A percentile compares a stretch with the other conserved stretches of the same genome.
Conservation (phyloP, 2,113 vertebrate species). For the Tragelaphus imberbis region DNA sequence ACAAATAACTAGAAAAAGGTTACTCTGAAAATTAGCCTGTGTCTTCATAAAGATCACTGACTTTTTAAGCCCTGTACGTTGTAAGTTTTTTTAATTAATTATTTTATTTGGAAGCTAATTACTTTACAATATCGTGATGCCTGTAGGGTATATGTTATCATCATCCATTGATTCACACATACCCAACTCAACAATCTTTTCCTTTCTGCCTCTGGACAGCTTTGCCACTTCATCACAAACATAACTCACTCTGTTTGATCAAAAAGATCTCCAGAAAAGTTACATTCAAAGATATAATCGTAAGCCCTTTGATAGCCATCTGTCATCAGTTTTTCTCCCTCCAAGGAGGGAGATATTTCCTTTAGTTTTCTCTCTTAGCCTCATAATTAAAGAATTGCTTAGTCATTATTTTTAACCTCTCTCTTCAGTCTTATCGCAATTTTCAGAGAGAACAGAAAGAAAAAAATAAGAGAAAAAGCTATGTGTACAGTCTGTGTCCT, state of each 20-base stretch:
- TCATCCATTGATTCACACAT: neutral
- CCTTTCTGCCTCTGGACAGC: neutral
- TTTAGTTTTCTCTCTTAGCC: neutral
- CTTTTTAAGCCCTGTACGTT: neutral
- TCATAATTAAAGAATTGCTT: neutral
- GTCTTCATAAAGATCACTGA: neutral
- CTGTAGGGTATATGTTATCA: neutral
- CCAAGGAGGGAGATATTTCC: neutral
- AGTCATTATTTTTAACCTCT: neutral
- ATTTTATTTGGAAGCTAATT: neutral
- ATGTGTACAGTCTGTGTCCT: neutral
- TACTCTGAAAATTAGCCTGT: neutral
- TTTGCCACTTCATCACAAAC: neutral
- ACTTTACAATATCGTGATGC: neutral
- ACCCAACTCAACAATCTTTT: neutral
- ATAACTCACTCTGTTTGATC: neutral
- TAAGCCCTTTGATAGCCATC: neutral
- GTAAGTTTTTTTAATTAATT: neutral
- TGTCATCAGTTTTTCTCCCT: neutral
- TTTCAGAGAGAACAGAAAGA: neutral
- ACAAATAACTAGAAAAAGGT: neutral
- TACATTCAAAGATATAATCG: neutral
- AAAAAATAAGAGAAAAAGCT: neutral
- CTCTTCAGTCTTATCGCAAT: neutral
- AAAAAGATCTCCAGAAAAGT: constrained; percentile 15